These are phyloP conservation scores for Rhinolophus sinicus DNA, from an alignment of 2,113 vertebrate species.

Conservation along the genomic window DNA sequence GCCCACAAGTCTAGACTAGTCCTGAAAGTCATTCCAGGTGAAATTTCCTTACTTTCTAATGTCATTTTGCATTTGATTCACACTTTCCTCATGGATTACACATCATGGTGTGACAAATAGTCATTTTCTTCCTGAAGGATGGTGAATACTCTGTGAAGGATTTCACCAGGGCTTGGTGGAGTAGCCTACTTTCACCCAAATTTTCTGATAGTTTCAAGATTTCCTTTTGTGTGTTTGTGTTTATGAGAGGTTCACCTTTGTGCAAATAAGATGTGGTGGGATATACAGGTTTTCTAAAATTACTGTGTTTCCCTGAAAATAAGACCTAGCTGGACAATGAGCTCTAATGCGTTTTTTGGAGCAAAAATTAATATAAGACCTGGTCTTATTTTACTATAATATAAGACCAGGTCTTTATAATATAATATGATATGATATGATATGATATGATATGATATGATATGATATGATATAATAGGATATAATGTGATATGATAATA, in stretches of 20 bases:
- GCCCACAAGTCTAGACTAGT: not conserved
- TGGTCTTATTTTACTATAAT: no score
- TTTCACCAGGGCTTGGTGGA: not conserved
- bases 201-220: not conserved
- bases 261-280: not conserved
- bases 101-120: not conserved
- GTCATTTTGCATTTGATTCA: not conserved
- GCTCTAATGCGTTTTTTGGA: no score
- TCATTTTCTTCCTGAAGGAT: not conserved
- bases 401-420: no score
- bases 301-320: not conserved
- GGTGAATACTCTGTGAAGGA: not conserved
- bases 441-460: no score
- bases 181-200: not conserved
- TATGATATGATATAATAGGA: no score
- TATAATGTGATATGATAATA: no score
- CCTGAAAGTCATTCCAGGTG: not conserved
- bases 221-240: not conserved
- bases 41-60: not conserved
- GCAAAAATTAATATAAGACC: no score
- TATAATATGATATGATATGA: no score
- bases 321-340: no score
- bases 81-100: not conserved
- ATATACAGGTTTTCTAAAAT: not conserved
- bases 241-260: not conserved